These are phyloP conservation scores for Hydrolagus affinis DNA, from an alignment of 2,113 vertebrate species.

Conservation along the genomic window DNA sequence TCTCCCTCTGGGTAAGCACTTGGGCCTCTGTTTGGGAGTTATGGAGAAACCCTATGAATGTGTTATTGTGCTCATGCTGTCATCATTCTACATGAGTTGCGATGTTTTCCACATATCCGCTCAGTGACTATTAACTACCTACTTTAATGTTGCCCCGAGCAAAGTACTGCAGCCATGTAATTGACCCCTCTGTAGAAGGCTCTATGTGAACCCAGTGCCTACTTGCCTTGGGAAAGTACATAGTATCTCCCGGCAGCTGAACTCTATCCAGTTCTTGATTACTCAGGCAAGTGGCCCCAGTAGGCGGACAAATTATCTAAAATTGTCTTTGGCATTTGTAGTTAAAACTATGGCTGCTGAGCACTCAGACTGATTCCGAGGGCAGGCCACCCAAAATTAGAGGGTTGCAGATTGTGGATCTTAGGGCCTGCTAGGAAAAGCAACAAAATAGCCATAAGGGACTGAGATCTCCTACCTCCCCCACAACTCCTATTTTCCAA, in stretches of 20 bases:
- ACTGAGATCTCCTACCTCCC: too few relatives aligned
- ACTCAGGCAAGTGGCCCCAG: not conserved
- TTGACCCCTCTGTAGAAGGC: not conserved
- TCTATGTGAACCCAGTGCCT: not conserved
- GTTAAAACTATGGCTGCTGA: not conserved
- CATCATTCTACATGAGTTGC: not conserved
- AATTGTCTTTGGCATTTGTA: not conserved
- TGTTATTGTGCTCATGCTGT: not conserved
- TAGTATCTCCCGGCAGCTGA: not conserved
- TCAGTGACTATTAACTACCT: not conserved
- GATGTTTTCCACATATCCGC: not conserved
- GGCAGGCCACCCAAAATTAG: too few relatives aligned
- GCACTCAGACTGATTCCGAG: not conserved
- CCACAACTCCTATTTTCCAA: too few relatives aligned
- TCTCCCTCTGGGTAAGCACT: not conserved
- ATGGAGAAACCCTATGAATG: not conserved
- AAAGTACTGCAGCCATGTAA: not conserved
- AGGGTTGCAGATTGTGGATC: too few relatives aligned
- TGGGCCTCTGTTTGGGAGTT: too few relatives aligned
- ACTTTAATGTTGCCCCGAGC: not conserved
- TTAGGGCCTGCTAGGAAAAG: too few relatives aligned
- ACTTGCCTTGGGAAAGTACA: not conserved
- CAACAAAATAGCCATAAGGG: too few relatives aligned
- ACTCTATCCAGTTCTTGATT: not conserved
- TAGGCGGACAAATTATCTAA: not conserved